phyloP scores from a whole-genome alignment of 2,113 vertebrate genomes.

The Nothoprocta perdicaria region DNA sequence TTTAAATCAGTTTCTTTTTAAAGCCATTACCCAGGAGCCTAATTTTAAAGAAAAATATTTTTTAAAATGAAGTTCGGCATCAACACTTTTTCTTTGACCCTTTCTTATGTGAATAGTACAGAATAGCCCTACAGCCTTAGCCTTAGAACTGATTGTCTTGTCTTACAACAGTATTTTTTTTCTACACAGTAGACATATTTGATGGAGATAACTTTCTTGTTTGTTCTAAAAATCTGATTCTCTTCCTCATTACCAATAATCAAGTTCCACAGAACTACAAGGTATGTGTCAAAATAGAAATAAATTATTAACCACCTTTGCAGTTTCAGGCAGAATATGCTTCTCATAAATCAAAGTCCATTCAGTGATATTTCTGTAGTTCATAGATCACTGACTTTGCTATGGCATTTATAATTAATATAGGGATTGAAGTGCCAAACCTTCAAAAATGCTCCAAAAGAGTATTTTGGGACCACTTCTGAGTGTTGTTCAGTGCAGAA shows the following conservation, averaged over 20 bases:
- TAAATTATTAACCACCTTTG: not conserved
- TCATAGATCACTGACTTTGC: conserved; percentile 1
- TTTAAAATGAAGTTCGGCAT: not conserved
- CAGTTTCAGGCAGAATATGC: not conserved
- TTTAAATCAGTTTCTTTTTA: not conserved
- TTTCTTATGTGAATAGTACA: not conserved
- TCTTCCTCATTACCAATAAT: not conserved
- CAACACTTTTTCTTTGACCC: not conserved
- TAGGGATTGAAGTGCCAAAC: not conserved
- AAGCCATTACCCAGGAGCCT: not conserved
- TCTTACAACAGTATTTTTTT: not conserved
- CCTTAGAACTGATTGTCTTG: not conserved
- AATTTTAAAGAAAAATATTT: not conserved
- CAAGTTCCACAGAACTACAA: not conserved
- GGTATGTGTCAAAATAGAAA: not conserved
- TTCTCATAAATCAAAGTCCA: not conserved
- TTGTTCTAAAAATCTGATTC: not conserved
- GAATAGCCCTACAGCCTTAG: not conserved
- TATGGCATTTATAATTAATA: not conserved
- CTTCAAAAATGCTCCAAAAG: not conserved
- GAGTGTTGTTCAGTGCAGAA: not conserved
- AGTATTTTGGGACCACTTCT: not conserved
- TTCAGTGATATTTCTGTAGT: not conserved
- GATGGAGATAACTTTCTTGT: not conserved
- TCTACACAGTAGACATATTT: not conserved